phyloP scores from a whole-genome alignment of 2,888 invertebrate genomes.

The Phortica okadai region DNA sequence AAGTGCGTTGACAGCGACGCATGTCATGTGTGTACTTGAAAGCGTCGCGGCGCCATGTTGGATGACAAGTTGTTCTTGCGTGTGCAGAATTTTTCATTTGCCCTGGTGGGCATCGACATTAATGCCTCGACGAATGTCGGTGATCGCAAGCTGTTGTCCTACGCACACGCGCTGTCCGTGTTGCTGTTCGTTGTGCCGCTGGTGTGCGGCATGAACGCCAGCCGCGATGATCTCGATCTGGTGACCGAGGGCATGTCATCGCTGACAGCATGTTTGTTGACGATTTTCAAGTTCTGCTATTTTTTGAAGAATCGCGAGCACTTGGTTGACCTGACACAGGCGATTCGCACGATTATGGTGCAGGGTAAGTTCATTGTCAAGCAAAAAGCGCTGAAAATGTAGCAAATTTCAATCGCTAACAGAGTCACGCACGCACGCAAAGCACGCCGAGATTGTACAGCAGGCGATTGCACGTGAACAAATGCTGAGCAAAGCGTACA shows the following conservation, averaged over 20 bases:
- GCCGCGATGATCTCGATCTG: slow-evolving; percentile 48
- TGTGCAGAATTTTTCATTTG: slow-evolving; percentile 48
- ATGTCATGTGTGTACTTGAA: no score
- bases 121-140: slow-evolving; percentile 35
- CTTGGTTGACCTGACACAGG: slow-evolving; percentile 50
- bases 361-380: slow-evolving; percentile 43
- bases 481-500: slow-evolving; percentile 48
- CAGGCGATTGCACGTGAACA: slow-evolving; percentile 46
- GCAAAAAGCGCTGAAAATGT: no score
- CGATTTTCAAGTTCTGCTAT: slow-evolving; percentile 46
- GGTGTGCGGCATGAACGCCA: slow-evolving; percentile 30
- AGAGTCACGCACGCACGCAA: no score
- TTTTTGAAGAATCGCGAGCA: slow-evolving; percentile 48
- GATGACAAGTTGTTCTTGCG: slow-evolving; percentile 41
- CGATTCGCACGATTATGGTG: slow-evolving; percentile 47
- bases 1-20: no score
- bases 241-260: slow-evolving; percentile 51
- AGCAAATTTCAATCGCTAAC: no score
- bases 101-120: slow-evolving; percentile 52
- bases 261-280: slow-evolving; percentile 41
- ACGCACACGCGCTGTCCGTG: slow-evolving; percentile 37
- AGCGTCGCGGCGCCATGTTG: no score
- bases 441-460: no score
- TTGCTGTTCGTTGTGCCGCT: slow-evolving; percentile 41
- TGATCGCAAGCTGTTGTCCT: slow-evolving; percentile 45